Evolutionary conservation across 1,140 invertebrate species (phyloP).

Genomic region (Gryllus bimaculatus): DNA sequence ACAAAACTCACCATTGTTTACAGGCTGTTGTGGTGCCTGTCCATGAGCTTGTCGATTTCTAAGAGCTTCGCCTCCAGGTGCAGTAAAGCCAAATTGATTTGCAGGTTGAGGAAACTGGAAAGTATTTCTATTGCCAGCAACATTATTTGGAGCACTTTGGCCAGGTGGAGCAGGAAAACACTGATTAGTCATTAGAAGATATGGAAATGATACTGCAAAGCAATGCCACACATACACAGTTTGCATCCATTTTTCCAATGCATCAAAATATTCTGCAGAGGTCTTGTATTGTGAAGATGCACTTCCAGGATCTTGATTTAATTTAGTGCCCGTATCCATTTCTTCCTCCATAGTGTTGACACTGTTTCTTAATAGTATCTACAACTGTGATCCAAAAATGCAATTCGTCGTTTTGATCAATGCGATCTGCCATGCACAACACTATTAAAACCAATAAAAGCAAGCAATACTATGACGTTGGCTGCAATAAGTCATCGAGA

Average conservation of each 20-base stretch:
- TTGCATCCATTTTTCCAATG: conserved; percentile 41
- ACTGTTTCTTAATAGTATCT: too few species aligned
- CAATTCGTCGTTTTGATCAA: too few species aligned
- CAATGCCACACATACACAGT: conserved; percentile 42
- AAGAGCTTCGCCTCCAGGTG: background rate
- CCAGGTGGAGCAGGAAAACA: conserved; percentile 27
- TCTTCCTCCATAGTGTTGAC: too few species aligned
- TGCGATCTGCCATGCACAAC: too few species aligned
- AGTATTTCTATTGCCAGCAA: background rate
- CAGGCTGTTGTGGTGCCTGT: background rate
- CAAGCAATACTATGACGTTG: too few species aligned
- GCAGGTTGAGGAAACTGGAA: background rate
- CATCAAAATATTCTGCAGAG: conserved; percentile 35
- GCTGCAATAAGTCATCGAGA: too few species aligned
- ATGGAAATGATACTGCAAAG: conserved; percentile 38
- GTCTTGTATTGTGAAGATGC: background rate
- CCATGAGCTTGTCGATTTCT: background rate
- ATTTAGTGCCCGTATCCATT: background rate
- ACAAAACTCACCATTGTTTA: background rate
- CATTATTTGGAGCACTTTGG: background rate
- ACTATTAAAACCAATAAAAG: too few species aligned
- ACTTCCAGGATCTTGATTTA: background rate
- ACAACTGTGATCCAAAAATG: too few species aligned
- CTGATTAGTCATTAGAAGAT: conserved; percentile 24
- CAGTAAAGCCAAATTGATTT: background rate